Percentiles rank a stretch among this genome's conserved stretches.
Conservation (phyloP, 2,113 vertebrate species). For the Oreochromis aureus region DNA sequence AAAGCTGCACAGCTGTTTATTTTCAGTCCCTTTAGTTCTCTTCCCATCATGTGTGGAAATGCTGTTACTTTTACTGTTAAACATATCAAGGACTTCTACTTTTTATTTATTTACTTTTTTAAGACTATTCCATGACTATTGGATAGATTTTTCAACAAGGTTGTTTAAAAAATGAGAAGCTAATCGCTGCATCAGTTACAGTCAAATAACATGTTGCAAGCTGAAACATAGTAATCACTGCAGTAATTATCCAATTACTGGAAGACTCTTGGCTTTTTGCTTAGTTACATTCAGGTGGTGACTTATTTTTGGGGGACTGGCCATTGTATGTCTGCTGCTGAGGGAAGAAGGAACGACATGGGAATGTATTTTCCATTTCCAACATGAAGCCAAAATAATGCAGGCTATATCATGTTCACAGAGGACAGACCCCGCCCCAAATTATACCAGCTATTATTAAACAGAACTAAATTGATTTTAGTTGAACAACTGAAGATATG, state of each 20-base stretch:
- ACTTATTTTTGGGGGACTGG: background rate
- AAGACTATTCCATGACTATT: background rate
- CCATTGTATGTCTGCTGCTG: background rate
- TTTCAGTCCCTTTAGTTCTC: background rate
- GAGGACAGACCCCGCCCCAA: background rate
- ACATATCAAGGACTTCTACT: background rate
- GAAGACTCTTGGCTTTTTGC: background rate
- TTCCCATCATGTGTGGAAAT: background rate
- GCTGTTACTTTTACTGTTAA: background rate
- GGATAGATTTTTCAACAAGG: background rate
- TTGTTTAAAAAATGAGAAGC: background rate
- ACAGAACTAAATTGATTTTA: background rate
- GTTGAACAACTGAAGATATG: background rate
- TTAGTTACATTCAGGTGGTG: background rate
- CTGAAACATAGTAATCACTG: background rate
- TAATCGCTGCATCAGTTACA: background rate
- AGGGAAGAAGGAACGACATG: background rate
- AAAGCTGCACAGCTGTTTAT: background rate
- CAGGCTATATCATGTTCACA: background rate
- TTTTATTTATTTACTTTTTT: background rate
- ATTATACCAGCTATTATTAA: background rate
- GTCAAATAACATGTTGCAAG: background rate
- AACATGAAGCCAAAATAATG: background rate
- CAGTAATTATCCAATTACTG: background rate
- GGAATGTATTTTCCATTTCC: background rate